A percentile compares a stretch with the other conserved stretches of the same genome.
phyloP scores from a whole-genome alignment of 2,888 invertebrate species.

The Mythimna albipuncta region DNA sequence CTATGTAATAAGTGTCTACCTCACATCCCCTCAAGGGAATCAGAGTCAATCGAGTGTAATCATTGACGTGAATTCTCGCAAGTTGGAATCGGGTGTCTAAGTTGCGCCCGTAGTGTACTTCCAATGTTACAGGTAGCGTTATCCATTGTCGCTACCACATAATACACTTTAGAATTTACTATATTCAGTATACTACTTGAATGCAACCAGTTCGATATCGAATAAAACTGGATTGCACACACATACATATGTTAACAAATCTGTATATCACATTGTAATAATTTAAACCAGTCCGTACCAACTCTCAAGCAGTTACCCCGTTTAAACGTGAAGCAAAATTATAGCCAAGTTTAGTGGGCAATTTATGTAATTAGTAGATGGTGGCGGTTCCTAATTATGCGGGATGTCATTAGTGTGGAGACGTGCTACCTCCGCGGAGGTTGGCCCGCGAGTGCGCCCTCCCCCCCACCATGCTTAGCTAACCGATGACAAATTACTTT shows the following conservation, averaged over 20 bases:
- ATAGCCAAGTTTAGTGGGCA: constrained; percentile 87
- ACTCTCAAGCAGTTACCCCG: constrained; percentile 69
- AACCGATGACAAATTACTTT: constrained; percentile 90
- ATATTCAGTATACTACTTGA: constrained; percentile 28
- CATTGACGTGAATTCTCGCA: constrained; percentile 48
- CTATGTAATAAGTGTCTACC: constrained; percentile 26
- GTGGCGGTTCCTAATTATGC: constrained; percentile 88
- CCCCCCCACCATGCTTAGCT: constrained; percentile 82
- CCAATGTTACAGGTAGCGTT: constrained; percentile 39
- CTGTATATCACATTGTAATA: constrained; percentile 62
- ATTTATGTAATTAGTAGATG: constrained; percentile 90
- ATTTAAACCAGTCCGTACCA: constrained; percentile 63
- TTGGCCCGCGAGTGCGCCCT: constrained; percentile 68
- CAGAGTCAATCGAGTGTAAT: constrained; percentile 54
- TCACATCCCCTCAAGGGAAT: constrained; percentile 38
- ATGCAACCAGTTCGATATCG: constrained; percentile 43
- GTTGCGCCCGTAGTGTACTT: constrained; percentile 31
- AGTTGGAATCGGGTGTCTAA: constrained; percentile 31
- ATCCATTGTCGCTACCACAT: constrained; percentile 49
- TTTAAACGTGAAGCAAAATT: constrained; percentile 81
- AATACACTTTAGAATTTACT: constrained; percentile 50
- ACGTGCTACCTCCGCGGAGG: constrained; percentile 80
- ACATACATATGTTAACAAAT: constrained; percentile 50
- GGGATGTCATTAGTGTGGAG: constrained; percentile 87
- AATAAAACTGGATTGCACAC: constrained; percentile 43